phyloP scores from a whole-genome alignment of 1,140 invertebrate genomes.

The Papilio dardanus region DNA sequence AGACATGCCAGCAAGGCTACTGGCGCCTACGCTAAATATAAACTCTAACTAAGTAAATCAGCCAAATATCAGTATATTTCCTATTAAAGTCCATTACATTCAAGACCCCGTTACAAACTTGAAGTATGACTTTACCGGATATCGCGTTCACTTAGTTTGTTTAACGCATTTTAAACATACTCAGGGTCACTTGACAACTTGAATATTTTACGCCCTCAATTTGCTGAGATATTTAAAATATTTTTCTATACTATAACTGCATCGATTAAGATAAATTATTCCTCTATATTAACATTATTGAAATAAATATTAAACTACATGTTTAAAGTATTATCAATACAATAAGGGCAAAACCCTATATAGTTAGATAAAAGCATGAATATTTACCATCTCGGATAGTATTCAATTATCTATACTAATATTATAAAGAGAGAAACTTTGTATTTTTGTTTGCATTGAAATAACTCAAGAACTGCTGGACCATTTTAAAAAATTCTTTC shows the following conservation, averaged over 20 bases:
- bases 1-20: conserved; percentile 48
- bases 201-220: not conserved
- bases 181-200: conserved; percentile 7
- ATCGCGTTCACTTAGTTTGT: conserved; percentile 20
- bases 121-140: conserved; percentile 16
- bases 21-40: conserved; percentile 47
- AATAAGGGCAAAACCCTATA: too few species aligned
- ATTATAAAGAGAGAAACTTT: too few species aligned
- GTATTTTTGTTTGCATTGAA: too few species aligned
- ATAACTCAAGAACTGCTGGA: too few species aligned
- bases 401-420: too few species aligned
- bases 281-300: too few species aligned
- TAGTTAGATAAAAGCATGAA: too few species aligned
- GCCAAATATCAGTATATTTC: not conserved
- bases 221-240: not conserved
- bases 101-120: not conserved
- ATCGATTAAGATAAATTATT: not conserved
- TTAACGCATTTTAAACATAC: conserved; percentile 17
- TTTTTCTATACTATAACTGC: not conserved
- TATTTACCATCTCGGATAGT: too few species aligned
- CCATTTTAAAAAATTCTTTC: too few species aligned
- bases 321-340: too few species aligned
- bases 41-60: not conserved
- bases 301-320: too few species aligned
- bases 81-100: not conserved